These are phyloP conservation scores for Heptranchias perlo DNA, from an alignment of 2,113 vertebrate genomes.

Conservation along the genomic window DNA sequence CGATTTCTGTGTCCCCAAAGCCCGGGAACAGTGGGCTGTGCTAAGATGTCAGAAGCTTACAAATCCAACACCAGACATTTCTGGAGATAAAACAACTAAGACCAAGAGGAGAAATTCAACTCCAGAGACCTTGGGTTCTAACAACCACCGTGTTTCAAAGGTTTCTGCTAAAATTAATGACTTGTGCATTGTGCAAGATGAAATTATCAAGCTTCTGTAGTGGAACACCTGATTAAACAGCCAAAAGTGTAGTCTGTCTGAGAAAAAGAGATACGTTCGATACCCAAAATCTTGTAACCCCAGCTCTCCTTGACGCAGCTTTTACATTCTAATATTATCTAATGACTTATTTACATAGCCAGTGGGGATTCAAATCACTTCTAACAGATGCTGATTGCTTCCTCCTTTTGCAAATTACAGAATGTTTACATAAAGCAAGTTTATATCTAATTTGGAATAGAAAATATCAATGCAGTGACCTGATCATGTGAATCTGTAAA, in stretches of 20 bases:
- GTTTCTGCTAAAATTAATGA: constrained; percentile 23
- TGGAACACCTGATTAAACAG: neutral
- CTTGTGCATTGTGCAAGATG: neutral
- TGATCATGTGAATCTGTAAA: neutral
- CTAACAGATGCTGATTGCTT: neutral
- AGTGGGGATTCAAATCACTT: neutral
- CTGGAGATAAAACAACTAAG: constrained; percentile 24
- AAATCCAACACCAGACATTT: neutral
- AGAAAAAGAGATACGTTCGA: neutral
- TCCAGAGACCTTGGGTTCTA: constrained; percentile 12
- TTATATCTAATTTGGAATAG: neutral
- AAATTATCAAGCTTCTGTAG: neutral
- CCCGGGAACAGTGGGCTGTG: neutral
- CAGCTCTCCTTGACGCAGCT: neutral
- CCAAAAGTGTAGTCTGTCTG: neutral
- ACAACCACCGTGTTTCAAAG: constrained; percentile 2
- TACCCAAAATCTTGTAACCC: neutral
- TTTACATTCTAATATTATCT: neutral
- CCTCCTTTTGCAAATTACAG: neutral
- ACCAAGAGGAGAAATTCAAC: neutral
- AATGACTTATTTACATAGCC: neutral
- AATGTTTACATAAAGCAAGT: neutral
- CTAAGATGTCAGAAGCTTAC: neutral
- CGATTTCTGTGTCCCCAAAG: neutral
- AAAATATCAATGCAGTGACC: neutral